Evolutionary conservation across 2,888 invertebrate genomes (phyloP), one percentile per base, ranked within the genome.

Genomic region (Drosophila paramelanica): DNA sequence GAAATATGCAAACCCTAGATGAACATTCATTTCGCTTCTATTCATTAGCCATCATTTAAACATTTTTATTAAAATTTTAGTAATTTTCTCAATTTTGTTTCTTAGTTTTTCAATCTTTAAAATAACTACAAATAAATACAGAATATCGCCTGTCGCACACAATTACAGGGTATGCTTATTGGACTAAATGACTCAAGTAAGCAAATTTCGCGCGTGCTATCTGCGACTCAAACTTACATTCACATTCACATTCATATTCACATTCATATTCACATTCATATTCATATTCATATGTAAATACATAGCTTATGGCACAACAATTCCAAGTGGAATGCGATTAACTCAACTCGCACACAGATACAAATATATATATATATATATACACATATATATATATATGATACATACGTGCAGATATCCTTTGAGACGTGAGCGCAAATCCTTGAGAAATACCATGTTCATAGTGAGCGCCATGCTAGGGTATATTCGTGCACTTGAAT

Each of bases 401-500:
- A 17, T 62, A 91, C 92, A 83, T 92, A 92, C 92, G 74, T 92
- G 91, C 65, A 92, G 81, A 81, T 92, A 92, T 91, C 92, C 92
- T 87, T 92, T 92, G 66, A 92, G 91, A 81, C 92, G 91, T 57
- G 92, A 90, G 36, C 92, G 92, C 61, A 92, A 80, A 79, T 92
- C 92, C 91, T 92, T 92, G 62, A 92, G 84, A 67, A 92, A 92
- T 60, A 92, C 92, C 91, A 92, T 92, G 70, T 92, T 92, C 89
- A 92, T 92, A 71, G 91, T 90, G 67, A 92, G 81, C 57, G 91
- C 90, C 92, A 92, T 92, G 46, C 27, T 68, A 33, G 31, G 4
- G 14, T 50, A 46, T 23, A 20, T 73, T 53, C 64, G 47, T 55
- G 27, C 47, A n/a, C 7, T 52, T 51, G 49, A 6, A 41, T 79